These are phyloP conservation scores for Agrochola circellaris DNA, from an alignment of 2,888 invertebrate genomes.

Conservation along the genomic window DNA sequence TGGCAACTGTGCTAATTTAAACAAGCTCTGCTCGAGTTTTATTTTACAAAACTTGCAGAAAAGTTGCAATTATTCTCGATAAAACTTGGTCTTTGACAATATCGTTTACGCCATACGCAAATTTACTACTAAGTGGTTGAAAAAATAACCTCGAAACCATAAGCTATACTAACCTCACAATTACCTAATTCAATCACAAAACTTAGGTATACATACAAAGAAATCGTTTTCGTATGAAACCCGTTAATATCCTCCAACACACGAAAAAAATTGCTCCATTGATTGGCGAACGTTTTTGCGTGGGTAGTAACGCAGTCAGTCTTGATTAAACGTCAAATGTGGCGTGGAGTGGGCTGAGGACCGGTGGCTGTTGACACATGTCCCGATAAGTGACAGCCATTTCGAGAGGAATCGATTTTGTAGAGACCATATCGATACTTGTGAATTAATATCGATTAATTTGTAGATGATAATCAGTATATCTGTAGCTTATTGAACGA, in stretches of 20 bases:
- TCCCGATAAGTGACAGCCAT: conserved; percentile 17
- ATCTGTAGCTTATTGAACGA: neutral
- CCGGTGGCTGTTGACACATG: conserved; percentile 10
- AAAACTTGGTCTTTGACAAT: neutral
- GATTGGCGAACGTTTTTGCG: conserved; percentile 43
- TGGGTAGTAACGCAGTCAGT: conserved; percentile 6
- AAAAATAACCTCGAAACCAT: neutral
- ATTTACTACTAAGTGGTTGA: neutral
- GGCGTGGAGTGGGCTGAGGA: conserved; percentile 21
- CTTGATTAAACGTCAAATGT: conserved; percentile 48
- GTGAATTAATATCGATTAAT: conserved; percentile 16
- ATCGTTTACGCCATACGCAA: neutral
- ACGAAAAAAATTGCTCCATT: conserved; percentile 16
- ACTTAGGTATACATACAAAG: neutral
- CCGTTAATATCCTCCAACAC: neutral
- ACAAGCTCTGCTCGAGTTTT: neutral
- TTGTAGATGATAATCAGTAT: neutral
- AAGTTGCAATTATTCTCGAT: neutral
- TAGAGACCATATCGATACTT: neutral
- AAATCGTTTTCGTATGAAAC: neutral
- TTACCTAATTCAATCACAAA: neutral
- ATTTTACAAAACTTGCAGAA: neutral
- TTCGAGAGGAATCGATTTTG: conserved; percentile 26
- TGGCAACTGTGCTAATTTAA: neutral
- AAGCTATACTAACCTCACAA: neutral